Evolutionary conservation across 30 jellyfish, hydroid and myxozoan species (phyloP), one percentile per base, ranked within the genome.

Genomic region (Phacellophora camtschatica): DNA sequence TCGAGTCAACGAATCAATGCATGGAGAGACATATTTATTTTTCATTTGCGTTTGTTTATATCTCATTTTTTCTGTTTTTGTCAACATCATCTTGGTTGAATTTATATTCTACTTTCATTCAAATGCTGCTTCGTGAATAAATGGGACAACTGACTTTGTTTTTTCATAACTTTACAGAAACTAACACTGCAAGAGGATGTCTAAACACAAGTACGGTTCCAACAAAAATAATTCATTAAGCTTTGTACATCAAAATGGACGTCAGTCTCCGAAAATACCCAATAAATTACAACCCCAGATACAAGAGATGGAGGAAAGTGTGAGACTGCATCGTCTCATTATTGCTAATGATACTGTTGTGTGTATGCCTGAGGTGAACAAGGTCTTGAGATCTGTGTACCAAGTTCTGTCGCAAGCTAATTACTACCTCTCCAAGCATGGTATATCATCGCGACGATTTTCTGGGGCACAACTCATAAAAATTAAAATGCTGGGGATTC

Each of bases 331-430:
- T 45, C 99, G 97, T 5, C 73, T 93, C 36, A 93, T 93, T 4
- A 93, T 93, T 39, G 95, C 96, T 1, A 72, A 75, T 5, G 97
- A 93, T 55, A 65, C 77, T 6, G 96, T 93, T 65, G 97, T 93
- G 34, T 93, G 99, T 66, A 93, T 93, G 99, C 99, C 99, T 16
- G 97, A 93, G 61, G 99, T 93, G 30, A 93, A 93, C 73, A 93
- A 79, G 46, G 99, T 93, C 12, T 39, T 93, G 51, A 73, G 99
- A 48, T 86, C 88, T 45, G 99, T 93, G 11, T 93, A 93, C 63
- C 99, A 93, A 67, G 99, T 93, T 1, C 58, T 93, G 55, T 93
- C 99, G 28, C 99, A 93, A 69, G 99, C 99, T 28, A 93, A 93
- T 78, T 93, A 93, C 66, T 93, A 93, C 71, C 81, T 93, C 7